These are phyloP conservation scores for Manduca sexta DNA, from an alignment of 1,140 invertebrate genomes.

Conservation along the genomic window DNA sequence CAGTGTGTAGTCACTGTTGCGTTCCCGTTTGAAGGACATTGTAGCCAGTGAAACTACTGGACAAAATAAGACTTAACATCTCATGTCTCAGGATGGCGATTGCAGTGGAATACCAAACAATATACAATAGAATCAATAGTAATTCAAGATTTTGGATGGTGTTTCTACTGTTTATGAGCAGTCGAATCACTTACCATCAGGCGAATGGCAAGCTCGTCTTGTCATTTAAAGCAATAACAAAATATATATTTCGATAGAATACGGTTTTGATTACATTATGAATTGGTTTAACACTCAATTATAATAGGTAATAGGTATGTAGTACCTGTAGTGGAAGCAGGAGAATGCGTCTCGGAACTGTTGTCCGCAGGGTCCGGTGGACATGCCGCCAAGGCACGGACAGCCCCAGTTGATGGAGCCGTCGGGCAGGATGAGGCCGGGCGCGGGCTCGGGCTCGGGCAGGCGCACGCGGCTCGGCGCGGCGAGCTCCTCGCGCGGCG, in stretches of 20 bases:
- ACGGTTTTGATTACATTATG: neutral
- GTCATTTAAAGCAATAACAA: too few species aligned
- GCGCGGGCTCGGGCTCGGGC: slow-evolving; percentile 81
- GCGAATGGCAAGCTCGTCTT: too few species aligned
- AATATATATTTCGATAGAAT: neutral
- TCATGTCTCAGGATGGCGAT: too few species aligned
- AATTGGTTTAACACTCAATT: neutral
- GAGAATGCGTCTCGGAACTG: slow-evolving; percentile 95
- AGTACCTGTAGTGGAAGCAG: slow-evolving; percentile 89
- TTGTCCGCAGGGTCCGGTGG: slow-evolving; percentile 94
- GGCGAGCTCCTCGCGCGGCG: slow-evolving; percentile 85
- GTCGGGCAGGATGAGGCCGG: slow-evolving; percentile 88
- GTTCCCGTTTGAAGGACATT: too few species aligned
- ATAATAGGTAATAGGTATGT: neutral
- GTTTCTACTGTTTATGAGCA: too few species aligned
- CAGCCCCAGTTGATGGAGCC: slow-evolving; percentile 98
- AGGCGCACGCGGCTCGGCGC: slow-evolving; percentile 81
- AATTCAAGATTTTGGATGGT: too few species aligned
- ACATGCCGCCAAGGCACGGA: slow-evolving; percentile 96
- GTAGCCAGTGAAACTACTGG: too few species aligned
- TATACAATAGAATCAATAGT: neutral
- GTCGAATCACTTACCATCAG: too few species aligned
- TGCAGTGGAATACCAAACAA: too few species aligned
- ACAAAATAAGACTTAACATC: too few species aligned
- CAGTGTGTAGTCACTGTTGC: too few species aligned